phyloP scores from a whole-genome alignment of 2,113 vertebrate genomes.

The Macrotus californicus region DNA sequence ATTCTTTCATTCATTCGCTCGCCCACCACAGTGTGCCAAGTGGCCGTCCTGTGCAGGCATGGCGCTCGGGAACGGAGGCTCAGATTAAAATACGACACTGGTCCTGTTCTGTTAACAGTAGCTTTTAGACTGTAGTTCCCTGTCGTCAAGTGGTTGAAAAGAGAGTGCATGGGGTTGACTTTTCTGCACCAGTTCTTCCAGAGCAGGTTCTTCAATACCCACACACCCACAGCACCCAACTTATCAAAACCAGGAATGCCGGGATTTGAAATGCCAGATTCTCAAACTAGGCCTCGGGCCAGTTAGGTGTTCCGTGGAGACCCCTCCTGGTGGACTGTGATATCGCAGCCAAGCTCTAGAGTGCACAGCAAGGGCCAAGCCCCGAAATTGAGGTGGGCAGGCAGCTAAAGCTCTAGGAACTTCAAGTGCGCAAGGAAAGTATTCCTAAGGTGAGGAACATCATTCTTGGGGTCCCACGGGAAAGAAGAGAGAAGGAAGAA shows the following conservation, averaged over 20 bases:
- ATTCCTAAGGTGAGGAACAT: neutral
- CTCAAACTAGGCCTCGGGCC: neutral
- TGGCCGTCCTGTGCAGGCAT: neutral
- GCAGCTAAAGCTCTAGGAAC: neutral
- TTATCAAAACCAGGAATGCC: neutral
- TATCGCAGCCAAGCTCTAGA: slow-evolving; percentile 16
- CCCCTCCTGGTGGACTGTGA: neutral
- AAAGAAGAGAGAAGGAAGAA: neutral
- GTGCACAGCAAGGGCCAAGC: neutral
- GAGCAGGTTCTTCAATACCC: neutral
- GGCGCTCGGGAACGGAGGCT: neutral
- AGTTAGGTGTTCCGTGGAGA: neutral
- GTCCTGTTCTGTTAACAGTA: neutral
- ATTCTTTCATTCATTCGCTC: neutral
- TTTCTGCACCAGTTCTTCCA: neutral
- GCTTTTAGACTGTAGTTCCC: neutral
- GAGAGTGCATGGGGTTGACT: neutral
- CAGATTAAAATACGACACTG: neutral
- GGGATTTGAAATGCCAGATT: neutral
- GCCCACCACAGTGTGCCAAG: neutral
- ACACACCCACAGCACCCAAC: neutral
- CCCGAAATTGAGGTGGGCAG: neutral
- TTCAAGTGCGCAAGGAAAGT: neutral
- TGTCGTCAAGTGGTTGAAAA: neutral
- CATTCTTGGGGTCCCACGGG: neutral